Base-by-base conservation (phyloP, 2,113 vertebrate species). In the Hippocampus mohnikei region DNA sequence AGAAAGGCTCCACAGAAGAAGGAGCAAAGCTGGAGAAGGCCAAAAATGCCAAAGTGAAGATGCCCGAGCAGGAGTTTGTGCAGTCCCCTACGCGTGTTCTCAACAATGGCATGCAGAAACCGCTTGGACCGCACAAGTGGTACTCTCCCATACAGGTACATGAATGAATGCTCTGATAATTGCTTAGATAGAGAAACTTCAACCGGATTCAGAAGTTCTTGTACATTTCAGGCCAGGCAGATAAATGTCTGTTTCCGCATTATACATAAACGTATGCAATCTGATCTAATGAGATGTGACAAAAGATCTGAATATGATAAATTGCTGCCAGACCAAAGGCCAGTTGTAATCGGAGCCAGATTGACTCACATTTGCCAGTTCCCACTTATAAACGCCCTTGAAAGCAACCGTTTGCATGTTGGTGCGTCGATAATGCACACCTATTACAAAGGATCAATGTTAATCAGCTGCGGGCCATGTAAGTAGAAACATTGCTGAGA, bases 11-110 rank as follows among this genome's bases (percentile, higher is more conserved):
- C 42, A 99, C 97, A 0, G 97, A 99, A 81, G 97, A 99, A 90
- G 97, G 97, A 0, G 96, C 97, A 16, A 99, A 99, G 79, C 61
- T 99, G 80, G 97, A 99, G 82, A 98, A 98, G 72, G 96, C 96
- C 70, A 99, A 99, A 90, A 98, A 99, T 0, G 97, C 97, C 8
- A 91, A 93, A 44, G 96, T 99, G 41, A 97, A 98, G 88, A 96
- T 98, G 95, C 97, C 97, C 0, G 96, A 97, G 27, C 95, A 98
- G 84, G 97, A 99, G 37, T 95, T 92, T 0, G 94, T 91, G 64
- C 89, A 82, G 44, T 87, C 92, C 0, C 93, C 95, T 25, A 88
- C 87, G 12, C 91, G 95, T 44, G 93, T 90, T 71, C 94, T 97
- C 5, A 96, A 92, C 52, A 96, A 93, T 61, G 91, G 91, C 78